Evolutionary conservation across 2,888 invertebrate species (phyloP), one percentile per base, ranked within the genome.

Genomic region (Norana najaformis): DNA sequence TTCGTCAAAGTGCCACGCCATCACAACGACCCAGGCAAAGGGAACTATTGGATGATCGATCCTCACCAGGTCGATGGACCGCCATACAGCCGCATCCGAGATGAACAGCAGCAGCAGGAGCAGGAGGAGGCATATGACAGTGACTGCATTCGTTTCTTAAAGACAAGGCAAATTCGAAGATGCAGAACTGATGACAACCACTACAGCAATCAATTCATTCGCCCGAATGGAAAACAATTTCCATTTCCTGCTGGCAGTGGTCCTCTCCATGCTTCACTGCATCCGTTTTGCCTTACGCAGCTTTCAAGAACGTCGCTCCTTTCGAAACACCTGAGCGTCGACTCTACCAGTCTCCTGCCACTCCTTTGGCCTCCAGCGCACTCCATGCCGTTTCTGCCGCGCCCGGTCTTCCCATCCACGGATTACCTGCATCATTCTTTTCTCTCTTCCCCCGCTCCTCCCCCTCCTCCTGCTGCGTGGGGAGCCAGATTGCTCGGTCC

Each of bases 1-100:
- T 85, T 85, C 85, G 85, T 85, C 85, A 85, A 85, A 14, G 85
- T 85, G 6, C 85, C 85, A 14, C 85, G 85, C 23, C 36, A 85
- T 37, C 85, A 85, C 85, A 37, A 85, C 8, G 85, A 85, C 85
- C 85, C 85, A 0, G 85, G 85, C 16, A 85, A 85, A 23, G 85
- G 85, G 5, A 85, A 85, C 85, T 85, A 85, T 16, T 85, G 85
- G 85, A 85, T 35, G 20, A 37, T 85, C 36, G 85, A 85, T 35
- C 85, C 30, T n/a, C 69, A n/a, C 69, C 69, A 69, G 30, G 8
- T 69, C n/a, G 69, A 69, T 16, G 69, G 69, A 69, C 8, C n/a
- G 69, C 69, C 69, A 30, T 69, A 69, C 69, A n/a, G 69, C 69
- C 69, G 69, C 69, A 69, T 69, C 69, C 30, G 69, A n/a, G 69